Evolutionary conservation across 2,113 vertebrate genomes (phyloP), one percentile per base, ranked within the genome.

Genomic region (Anoura caudifer): DNA sequence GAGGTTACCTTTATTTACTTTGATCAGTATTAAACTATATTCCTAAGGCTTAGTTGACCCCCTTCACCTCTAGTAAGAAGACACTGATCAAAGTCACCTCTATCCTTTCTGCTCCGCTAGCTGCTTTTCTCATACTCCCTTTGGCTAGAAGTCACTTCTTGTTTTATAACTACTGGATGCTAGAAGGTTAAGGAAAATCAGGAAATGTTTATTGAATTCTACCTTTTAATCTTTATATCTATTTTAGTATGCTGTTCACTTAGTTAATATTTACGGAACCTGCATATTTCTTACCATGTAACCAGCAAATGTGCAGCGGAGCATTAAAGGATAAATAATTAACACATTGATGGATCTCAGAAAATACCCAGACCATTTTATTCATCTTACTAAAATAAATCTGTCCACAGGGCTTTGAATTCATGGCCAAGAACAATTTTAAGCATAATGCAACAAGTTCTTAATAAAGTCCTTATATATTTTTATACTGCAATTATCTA

Each of bases 401-500:
- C 8, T 65, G 52, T 93, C 91, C 26, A 72, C 10, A 92, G n/a
- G 47, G 5, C 75, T 97, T 97, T 88, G 56, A 90, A 76, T 94
- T 95, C 70, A 90, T 61, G 95, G 82, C 45, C 54, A 97, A 91
- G n/a, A 96, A 87, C 20, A 91, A 41, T 91, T 93, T 86, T 17
- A 95, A 82, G n/a, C 6, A 67, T 54, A 87, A 84, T 90, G 72
- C 59, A 91, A 22, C 20, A 61, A 24, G n/a, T 95, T 96, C 54
- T 93, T 93, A 89, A 50, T 75, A 90, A 93, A 77, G 43, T 77
- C n/a, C n/a, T 93, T 91, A 12, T 50, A 26, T 95, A 79, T 56
- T 59, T 93, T 91, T 80, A 85, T 82, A 73, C 52, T 94, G 11
- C 4, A 88, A 9, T 90, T 80, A 47, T 50, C 63, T 81, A 70